Evolutionary conservation across 2,888 invertebrate species (phyloP).

Genomic region (Hesperia comma): DNA sequence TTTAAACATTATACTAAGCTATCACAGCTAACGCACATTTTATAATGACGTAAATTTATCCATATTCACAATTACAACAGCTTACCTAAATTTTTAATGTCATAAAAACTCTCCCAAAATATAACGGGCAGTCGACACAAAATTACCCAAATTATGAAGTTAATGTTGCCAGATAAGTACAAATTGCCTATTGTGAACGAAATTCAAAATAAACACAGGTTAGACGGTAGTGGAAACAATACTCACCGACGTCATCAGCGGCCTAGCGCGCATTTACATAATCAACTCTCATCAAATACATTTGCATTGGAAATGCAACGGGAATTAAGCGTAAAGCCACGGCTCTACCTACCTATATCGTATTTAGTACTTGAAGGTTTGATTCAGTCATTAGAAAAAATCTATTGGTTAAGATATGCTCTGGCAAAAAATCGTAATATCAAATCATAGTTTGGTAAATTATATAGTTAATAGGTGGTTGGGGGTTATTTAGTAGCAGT

Average conservation of each 20-base stretch:
- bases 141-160: neutral
- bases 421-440: no score
- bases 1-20: no score
- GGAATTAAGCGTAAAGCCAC: constrained; percentile 65
- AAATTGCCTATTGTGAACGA: constrained; percentile 32
- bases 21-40: no score
- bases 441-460: no score
- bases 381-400: neutral
- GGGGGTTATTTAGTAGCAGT: no score
- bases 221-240: constrained; percentile 52
- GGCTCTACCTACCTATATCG: neutral
- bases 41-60: no score
- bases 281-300: constrained; percentile 75
- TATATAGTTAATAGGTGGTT: no score
- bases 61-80: no score
- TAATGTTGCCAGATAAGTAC: constrained; percentile 6
- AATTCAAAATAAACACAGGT: constrained; percentile 30
- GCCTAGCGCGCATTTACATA: constrained; percentile 68
- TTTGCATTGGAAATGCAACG: constrained; percentile 74
- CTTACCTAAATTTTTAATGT: no score
- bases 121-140: neutral
- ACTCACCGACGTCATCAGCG: constrained; percentile 51
- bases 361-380: neutral
- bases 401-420: no score
- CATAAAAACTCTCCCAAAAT: no score